Percentiles rank a stretch among this genome's conserved stretches.
phyloP scores from a whole-genome alignment of 2,888 invertebrate species.

The Cataglyphis albicans region DNA sequence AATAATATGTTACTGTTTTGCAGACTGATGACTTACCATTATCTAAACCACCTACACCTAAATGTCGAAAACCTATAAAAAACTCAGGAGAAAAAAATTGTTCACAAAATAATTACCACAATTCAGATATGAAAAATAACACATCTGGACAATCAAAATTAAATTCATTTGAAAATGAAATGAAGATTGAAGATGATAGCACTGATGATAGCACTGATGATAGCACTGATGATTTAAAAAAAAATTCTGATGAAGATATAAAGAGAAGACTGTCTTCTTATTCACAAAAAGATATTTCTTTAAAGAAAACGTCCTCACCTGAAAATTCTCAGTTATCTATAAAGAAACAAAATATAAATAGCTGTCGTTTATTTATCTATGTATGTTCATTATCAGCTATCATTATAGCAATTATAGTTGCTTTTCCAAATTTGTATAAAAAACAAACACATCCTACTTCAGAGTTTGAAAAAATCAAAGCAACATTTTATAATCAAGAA shows the following conservation, averaged over 20 bases:
- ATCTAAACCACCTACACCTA: neutral
- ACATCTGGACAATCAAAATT: neutral
- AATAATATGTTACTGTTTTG: neutral
- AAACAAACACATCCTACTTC: neutral
- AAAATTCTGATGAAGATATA: neutral
- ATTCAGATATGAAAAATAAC: neutral
- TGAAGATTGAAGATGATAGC: neutral
- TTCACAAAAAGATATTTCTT: neutral
- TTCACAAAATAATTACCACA: neutral
- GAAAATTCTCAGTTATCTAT: neutral
- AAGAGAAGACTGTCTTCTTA: neutral
- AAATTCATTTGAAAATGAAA: neutral
- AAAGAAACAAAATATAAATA: neutral
- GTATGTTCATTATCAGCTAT: too few relatives aligned
- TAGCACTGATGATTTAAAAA: neutral
- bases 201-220: too few relatives aligned
- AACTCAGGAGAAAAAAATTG: too few relatives aligned
- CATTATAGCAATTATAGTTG: neutral
- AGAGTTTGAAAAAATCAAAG: slow-evolving; percentile 19
- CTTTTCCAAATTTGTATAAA: neutral
- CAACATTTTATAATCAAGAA: slow-evolving; percentile 75
- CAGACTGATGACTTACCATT: neutral
- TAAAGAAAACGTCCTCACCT: neutral
- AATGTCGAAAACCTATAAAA: neutral
- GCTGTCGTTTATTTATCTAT: neutral